phyloP scores from a whole-genome alignment of 2,113 vertebrate genomes.

The Odontesthes bonariensis region DNA sequence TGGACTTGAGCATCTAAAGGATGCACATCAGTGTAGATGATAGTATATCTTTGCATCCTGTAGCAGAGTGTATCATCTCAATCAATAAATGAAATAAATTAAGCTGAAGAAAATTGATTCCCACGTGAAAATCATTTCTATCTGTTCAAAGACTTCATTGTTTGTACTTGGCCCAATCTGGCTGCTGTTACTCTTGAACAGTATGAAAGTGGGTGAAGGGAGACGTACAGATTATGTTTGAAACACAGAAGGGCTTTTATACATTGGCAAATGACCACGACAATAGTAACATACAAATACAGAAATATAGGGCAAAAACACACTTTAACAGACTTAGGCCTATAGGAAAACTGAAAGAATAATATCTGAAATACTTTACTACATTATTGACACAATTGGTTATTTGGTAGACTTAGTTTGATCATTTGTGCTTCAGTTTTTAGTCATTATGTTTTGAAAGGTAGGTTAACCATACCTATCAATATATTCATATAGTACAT shows the following conservation, averaged over 20 bases:
- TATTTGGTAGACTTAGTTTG: constrained; percentile 3
- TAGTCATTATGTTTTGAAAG: constrained; percentile 17
- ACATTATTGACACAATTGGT: constrained; percentile 33
- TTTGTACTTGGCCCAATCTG: background rate
- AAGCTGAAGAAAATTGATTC: too few species aligned
- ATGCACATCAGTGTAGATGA: constrained; percentile 17
- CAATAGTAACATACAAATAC: background rate
- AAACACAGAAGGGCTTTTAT: background rate
- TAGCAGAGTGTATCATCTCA: background rate
- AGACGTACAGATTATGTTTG: constrained; percentile 14
- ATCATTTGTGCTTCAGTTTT: background rate
- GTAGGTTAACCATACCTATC: constrained; percentile 35
- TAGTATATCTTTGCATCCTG: constrained; percentile 28
- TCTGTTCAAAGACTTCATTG: too few species aligned
- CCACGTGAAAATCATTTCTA: too few species aligned
- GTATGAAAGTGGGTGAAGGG: background rate
- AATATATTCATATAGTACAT: constrained; percentile 64
- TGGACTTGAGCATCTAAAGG: constrained; percentile 38
- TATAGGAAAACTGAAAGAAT: constrained; percentile 15
- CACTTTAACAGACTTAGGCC: background rate
- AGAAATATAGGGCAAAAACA: background rate
- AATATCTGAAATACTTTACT: background rate
- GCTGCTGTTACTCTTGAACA: constrained; percentile 7
- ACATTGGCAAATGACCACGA: background rate
- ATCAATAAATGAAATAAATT: too few species aligned